phyloP scores from a whole-genome alignment of 2,113 vertebrate species.

The Boulengerochromis microlepis region DNA sequence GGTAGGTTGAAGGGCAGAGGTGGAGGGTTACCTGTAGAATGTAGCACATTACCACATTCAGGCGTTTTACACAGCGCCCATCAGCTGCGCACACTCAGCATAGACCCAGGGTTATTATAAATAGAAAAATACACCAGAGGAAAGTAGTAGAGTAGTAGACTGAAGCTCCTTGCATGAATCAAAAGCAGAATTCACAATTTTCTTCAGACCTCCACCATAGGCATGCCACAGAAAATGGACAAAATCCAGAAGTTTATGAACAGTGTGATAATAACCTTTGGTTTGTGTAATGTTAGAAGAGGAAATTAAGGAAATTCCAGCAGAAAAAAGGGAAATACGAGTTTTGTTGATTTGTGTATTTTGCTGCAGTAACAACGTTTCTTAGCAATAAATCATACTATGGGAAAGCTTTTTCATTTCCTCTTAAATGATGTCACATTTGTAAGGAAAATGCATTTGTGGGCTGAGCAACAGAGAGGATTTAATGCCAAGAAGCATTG shows the following conservation, averaged over 20 bases:
- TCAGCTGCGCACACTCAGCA: not conserved
- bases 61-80: rapidly evolving
- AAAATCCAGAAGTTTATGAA: not conserved
- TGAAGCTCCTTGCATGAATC: not conserved
- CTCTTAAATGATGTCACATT: not conserved
- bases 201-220: not conserved
- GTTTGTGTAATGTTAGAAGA: not conserved
- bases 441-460: not conserved
- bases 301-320: not conserved
- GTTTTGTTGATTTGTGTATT: not conserved
- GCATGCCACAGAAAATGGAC: not conserved
- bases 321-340: not conserved
- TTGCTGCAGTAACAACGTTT: not conserved
- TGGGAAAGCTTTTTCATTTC: not conserved
- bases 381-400: not conserved
- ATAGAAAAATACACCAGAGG: not conserved
- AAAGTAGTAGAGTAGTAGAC: not conserved
- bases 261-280: not conserved
- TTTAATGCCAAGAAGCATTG: not conserved
- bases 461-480: not conserved
- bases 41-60: not conserved
- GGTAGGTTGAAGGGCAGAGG: not conserved
- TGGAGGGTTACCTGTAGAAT: not conserved
- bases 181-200: not conserved
- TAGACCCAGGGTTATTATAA: not conserved